A percentile compares a stretch with the other conserved stretches of the same genome.
Conservation (phyloP, 2,797 vertebrate species). For the Urophycis tenuis region DNA sequence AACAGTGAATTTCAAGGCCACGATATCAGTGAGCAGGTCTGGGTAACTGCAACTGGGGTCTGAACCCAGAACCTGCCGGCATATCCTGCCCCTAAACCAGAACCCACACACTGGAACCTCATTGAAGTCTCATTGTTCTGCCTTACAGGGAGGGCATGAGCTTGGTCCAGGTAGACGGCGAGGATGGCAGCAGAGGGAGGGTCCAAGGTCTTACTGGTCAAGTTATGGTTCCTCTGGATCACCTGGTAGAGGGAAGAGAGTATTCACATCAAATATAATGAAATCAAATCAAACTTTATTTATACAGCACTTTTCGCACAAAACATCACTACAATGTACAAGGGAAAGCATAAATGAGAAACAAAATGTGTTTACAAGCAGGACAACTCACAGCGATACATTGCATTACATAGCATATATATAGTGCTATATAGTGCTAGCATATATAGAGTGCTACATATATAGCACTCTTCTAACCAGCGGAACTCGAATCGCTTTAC, state of each 20-base stretch:
- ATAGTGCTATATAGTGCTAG: no score
- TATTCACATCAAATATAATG: no score
- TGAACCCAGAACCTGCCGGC: background rate
- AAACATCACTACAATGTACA: background rate
- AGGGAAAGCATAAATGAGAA: background rate
- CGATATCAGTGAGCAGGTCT: background rate
- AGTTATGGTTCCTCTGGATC: conserved; percentile 77
- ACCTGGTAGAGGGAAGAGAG: conserved; percentile 62
- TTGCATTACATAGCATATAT: background rate
- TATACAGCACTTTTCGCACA: background rate
- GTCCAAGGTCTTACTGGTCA: conserved; percentile 71
- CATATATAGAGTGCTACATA: no score
- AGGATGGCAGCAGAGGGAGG: conserved; percentile 85
- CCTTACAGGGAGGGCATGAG: conserved; percentile 82
- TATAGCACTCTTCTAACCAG: no score
- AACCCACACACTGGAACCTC: background rate
- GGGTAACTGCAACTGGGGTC: background rate
- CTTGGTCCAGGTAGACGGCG: conserved; percentile 85
- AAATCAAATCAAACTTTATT: background rate
- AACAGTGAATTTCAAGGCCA: background rate
- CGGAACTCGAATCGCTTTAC: no score
- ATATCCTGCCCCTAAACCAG: background rate
- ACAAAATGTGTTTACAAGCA: background rate
- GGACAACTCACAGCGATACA: no score
- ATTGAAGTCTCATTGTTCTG: background rate